Percentiles rank a stretch among this genome's conserved stretches.
phyloP scores from a whole-genome alignment of 2,888 invertebrate genomes.

The Agrenia bidenticulata region DNA sequence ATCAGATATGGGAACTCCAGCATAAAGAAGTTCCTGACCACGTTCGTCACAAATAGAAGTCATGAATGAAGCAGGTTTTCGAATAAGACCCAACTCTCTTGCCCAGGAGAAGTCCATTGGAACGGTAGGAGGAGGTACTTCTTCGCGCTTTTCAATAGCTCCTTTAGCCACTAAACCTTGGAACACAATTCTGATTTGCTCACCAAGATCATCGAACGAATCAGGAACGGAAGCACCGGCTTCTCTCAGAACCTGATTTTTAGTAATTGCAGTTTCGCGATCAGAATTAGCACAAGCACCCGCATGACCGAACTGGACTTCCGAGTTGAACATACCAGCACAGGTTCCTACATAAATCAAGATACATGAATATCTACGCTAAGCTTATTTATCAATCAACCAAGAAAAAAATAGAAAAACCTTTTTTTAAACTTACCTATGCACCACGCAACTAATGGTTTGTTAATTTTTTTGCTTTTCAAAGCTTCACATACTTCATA shows the following conservation, averaged over 20 bases:
- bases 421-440: slow-evolving; percentile 84
- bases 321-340: slow-evolving; percentile 76
- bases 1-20: slow-evolving; percentile 78
- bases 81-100: slow-evolving; percentile 92
- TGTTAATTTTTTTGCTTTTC: slow-evolving; percentile 75
- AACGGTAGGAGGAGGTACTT: slow-evolving; percentile 97
- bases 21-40: slow-evolving; percentile 94
- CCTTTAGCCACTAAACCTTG: slow-evolving; percentile 73
- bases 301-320: slow-evolving; percentile 98
- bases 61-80: slow-evolving; percentile 99
- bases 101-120: slow-evolving; percentile 99
- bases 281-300: slow-evolving; percentile 96
- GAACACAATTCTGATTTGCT: slow-evolving; percentile 68
- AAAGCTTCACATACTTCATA: slow-evolving; percentile 92
- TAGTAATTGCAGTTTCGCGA: slow-evolving; percentile 87
- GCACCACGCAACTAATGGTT: slow-evolving; percentile 98
- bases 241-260: slow-evolving; percentile 78
- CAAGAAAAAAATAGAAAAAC: too few species aligned
- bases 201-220: slow-evolving; percentile 89
- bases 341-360: slow-evolving; percentile 44
- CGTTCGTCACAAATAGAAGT: slow-evolving; percentile 99
- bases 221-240: slow-evolving; percentile 89
- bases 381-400: too few species aligned
- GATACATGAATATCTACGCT: too few species aligned
- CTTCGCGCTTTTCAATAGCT: slow-evolving; percentile 80